These are phyloP conservation scores for Enteromius fasciolatus DNA, from an alignment of 2,797 vertebrate genomes.

Conservation along the genomic window DNA sequence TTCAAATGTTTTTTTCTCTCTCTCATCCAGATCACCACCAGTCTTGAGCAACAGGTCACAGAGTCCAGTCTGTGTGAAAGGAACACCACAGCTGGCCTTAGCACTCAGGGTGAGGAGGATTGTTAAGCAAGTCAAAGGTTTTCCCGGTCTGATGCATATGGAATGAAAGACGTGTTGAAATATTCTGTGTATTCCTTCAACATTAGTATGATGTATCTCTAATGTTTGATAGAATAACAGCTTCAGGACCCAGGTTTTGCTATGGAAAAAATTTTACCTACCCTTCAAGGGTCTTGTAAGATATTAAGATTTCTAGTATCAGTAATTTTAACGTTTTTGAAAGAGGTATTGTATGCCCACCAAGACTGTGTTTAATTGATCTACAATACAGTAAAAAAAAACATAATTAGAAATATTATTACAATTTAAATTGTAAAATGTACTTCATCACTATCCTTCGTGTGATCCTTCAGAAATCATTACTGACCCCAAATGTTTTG, in stretches of 20 bases:
- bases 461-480: background rate
- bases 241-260: background rate
- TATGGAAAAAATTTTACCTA: background rate
- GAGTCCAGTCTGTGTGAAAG: constrained; percentile 83
- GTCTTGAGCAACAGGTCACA: constrained; percentile 79
- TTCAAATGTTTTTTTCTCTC: background rate
- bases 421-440: background rate
- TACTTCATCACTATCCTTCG: background rate
- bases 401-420: background rate
- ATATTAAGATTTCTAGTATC: background rate
- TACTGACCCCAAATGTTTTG: background rate
- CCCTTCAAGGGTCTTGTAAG: background rate
- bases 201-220: background rate
- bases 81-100: constrained; percentile 79
- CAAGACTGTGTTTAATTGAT: background rate
- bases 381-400: background rate
- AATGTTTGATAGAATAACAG: background rate
- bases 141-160: background rate
- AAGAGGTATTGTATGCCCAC: background rate
- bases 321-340: background rate
- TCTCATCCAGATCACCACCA: constrained; percentile 71
- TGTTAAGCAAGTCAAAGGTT: background rate
- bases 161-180: background rate
- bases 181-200: background rate
- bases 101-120: constrained; percentile 82